phyloP scores from a whole-genome alignment of 2,113 vertebrate species.

The Pseudonaja textilis region DNA sequence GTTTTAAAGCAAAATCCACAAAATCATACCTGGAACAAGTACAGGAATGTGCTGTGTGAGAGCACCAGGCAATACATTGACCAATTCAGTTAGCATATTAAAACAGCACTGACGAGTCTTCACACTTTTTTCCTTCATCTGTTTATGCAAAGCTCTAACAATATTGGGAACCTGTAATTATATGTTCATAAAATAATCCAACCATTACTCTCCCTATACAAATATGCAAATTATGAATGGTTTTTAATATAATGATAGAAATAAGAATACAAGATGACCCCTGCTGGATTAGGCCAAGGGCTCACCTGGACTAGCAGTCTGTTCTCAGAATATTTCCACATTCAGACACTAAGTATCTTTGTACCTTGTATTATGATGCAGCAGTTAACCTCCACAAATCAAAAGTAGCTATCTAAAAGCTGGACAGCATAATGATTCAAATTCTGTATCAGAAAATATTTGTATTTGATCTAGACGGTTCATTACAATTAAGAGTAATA shows the following conservation, averaged over 20 bases:
- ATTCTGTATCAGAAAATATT: not conserved
- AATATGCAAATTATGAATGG: conserved; percentile 30
- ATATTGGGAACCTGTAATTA: conserved; percentile 92
- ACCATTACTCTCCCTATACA: conserved; percentile 25
- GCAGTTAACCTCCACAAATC: not conserved
- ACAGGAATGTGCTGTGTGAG: conserved; percentile 93
- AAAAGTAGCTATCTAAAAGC: not conserved
- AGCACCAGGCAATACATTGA: conserved; percentile 94
- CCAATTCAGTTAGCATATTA: conserved; percentile 98
- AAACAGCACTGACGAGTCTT: conserved; percentile 98
- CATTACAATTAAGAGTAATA: conserved; percentile 11
- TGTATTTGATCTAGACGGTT: not conserved
- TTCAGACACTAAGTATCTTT: not conserved
- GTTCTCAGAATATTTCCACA: not conserved
- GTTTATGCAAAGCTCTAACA: conserved; percentile 96
- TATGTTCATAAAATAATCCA: conserved; percentile 50
- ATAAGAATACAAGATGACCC: not conserved
- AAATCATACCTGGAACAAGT: conserved; percentile 88
- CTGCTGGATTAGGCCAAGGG: not conserved
- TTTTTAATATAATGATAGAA: not conserved
- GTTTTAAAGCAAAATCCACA: not conserved
- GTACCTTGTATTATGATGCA: not conserved
- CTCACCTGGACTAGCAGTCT: not conserved
- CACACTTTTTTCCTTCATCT: conserved; percentile 98
- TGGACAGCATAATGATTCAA: not conserved